A percentile compares a stretch with the other conserved stretches of the same genome.
Evolutionary conservation across 2,113 vertebrate genomes (phyloP).

Genomic region (Excalfactoria chinensis): DNA sequence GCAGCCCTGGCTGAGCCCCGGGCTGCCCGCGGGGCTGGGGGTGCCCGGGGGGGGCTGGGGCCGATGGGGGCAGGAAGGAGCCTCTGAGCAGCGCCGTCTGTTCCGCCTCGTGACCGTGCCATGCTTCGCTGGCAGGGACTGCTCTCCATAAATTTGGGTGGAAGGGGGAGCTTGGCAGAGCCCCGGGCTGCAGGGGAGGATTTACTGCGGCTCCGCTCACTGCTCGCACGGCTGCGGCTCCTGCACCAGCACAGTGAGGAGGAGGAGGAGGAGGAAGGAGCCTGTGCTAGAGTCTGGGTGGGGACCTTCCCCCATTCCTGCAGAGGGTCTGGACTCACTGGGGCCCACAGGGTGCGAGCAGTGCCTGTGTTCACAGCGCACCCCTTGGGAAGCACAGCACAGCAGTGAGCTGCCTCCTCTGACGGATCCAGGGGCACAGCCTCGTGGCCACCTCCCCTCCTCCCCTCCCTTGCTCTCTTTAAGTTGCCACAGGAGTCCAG

Average conservation of each 20-base stretch:
- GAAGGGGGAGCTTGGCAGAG: conserved; percentile 66
- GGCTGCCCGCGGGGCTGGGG: background rate
- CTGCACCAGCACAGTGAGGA: background rate
- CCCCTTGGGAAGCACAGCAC: too few relatives aligned
- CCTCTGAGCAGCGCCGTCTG: background rate
- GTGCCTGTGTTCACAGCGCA: background rate
- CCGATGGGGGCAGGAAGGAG: background rate
- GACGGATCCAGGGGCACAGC: background rate
- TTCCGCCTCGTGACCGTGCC: background rate
- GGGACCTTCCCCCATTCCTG: background rate
- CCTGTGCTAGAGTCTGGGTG: accelerated
- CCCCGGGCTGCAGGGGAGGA: conserved; percentile 52
- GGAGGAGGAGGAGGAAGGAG: background rate
- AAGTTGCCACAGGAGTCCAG: background rate
- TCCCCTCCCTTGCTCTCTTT: background rate
- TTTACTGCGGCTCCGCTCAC: conserved; percentile 51
- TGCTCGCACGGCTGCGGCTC: conserved; percentile 39
- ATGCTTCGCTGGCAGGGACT: conserved; percentile 41
- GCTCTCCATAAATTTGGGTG: conserved; percentile 70
- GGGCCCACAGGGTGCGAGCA: background rate
- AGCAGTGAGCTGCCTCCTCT: background rate
- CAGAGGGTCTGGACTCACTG: background rate
- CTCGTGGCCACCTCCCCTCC: background rate
- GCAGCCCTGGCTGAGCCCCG: background rate
- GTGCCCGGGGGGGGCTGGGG: background rate